Percentiles rank a stretch among this genome's conserved stretches.
phyloP scores from a whole-genome alignment of 2,797 vertebrate genomes.

The Neomorphus geoffroyi region DNA sequence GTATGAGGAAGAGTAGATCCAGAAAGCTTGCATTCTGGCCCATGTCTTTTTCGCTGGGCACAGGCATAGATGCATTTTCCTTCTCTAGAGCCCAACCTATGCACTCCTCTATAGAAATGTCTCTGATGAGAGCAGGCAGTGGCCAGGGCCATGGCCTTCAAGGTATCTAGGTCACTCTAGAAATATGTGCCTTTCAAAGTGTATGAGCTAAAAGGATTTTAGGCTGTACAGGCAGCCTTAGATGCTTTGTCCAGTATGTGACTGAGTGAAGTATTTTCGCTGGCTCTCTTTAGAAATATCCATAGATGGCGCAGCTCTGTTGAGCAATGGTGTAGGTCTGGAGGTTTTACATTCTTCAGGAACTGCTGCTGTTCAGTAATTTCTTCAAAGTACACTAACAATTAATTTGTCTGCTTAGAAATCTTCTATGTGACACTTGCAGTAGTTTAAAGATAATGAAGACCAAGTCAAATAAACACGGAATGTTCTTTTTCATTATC shows the following conservation, averaged over 20 bases:
- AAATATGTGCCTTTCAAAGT: background rate
- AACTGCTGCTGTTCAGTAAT: background rate
- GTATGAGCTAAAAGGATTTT: background rate
- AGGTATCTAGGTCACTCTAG: background rate
- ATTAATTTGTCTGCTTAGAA: conserved; percentile 45
- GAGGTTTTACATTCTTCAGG: background rate
- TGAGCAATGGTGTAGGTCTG: background rate
- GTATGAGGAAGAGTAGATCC: background rate
- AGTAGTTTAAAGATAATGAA: conserved; percentile 61
- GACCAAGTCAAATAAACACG: conserved; percentile 63
- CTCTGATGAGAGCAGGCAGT: background rate
- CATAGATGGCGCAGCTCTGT: conserved; percentile 46
- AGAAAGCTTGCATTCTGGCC: background rate
- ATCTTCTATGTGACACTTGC: conserved; percentile 47
- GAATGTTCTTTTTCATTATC: conserved; percentile 30
- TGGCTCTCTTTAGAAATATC: background rate
- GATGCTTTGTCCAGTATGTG: background rate
- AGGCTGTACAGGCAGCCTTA: background rate
- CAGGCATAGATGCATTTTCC: background rate
- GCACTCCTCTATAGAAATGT: background rate
- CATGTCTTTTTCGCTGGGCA: background rate
- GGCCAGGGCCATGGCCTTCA: background rate
- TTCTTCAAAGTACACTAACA: conserved; percentile 34
- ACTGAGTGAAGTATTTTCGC: background rate
- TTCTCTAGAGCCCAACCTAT: background rate